These are phyloP conservation scores for Rhinella marina DNA, from an alignment of 2,797 vertebrate species.

Conservation along the genomic window DNA sequence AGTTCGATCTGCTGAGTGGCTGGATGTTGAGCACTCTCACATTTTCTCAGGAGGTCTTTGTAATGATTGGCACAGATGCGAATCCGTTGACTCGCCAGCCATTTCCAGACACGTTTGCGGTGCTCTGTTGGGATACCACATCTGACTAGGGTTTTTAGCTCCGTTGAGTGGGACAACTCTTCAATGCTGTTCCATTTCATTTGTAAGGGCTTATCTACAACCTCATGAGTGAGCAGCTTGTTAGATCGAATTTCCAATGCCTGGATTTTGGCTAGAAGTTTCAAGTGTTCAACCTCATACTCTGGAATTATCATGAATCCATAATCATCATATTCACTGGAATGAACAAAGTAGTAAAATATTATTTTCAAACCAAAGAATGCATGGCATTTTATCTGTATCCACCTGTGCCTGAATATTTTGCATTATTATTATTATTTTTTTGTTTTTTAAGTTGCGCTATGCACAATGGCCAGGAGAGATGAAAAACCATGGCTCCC, in stretches of 20 bases:
- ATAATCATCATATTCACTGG: conserved; percentile 89
- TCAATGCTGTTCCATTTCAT: conserved; percentile 83
- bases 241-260: conserved; percentile 88
- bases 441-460: too few relatives aligned
- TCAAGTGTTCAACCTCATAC: conserved; percentile 90
- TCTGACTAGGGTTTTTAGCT: conserved; percentile 86
- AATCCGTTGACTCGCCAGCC: conserved; percentile 79
- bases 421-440: too few relatives aligned
- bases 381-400: neutral
- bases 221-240: conserved; percentile 81
- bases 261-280: conserved; percentile 91
- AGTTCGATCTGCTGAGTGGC: conserved; percentile 92
- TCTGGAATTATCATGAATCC: conserved; percentile 90
- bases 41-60: conserved; percentile 79
- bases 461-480: too few relatives aligned
- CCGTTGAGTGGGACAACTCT: conserved; percentile 72
- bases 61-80: conserved; percentile 76
- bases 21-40: conserved; percentile 75
- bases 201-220: conserved; percentile 75
- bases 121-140: conserved; percentile 83
- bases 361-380: neutral
- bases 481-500: too few relatives aligned
- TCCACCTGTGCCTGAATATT: neutral
- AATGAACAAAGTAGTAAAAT: conserved; percentile 14
- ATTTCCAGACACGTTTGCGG: conserved; percentile 84